Evolutionary conservation across 2,113 vertebrate species (phyloP).

Genomic region (Myrmecobius fasciatus): DNA sequence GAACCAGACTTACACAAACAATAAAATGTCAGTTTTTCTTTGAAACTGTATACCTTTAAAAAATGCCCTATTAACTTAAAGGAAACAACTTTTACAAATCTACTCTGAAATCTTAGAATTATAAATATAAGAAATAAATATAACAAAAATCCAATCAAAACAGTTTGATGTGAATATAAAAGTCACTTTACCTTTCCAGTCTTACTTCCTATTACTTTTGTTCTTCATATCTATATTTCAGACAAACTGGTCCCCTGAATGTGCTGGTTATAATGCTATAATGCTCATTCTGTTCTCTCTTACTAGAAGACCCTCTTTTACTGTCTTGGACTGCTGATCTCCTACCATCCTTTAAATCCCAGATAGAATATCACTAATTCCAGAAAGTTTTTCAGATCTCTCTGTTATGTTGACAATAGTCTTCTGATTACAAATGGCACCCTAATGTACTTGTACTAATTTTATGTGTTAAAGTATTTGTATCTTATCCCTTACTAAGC

Average conservation of each 20-base stretch:
- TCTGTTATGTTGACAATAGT: not conserved
- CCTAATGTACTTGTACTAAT: not conserved
- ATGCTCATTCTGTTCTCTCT: not conserved
- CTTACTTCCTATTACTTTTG: not conserved
- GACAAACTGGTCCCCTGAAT: not conserved
- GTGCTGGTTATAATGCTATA: not conserved
- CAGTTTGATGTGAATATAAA: not conserved
- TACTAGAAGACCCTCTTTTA: not conserved
- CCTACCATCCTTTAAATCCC: not conserved
- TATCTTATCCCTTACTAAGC: not conserved
- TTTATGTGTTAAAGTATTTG: not conserved
- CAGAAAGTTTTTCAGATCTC: not conserved
- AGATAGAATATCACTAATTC: not conserved
- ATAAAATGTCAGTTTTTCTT: not conserved
- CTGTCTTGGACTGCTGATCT: not conserved
- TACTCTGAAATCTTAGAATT: slow-evolving; percentile 33
- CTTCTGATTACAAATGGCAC: not conserved
- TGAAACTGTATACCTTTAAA: slow-evolving; percentile 7
- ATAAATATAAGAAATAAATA: not conserved
- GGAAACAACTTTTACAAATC: slow-evolving; percentile 8
- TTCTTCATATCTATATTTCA: not conserved
- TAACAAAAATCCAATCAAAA: slow-evolving; percentile 14
- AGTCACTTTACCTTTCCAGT: not conserved
- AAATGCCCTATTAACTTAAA: slow-evolving; percentile 20
- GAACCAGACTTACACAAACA: not conserved